phyloP scores from a whole-genome alignment of 2,888 invertebrate genomes.

The Napeogenes inachia region DNA sequence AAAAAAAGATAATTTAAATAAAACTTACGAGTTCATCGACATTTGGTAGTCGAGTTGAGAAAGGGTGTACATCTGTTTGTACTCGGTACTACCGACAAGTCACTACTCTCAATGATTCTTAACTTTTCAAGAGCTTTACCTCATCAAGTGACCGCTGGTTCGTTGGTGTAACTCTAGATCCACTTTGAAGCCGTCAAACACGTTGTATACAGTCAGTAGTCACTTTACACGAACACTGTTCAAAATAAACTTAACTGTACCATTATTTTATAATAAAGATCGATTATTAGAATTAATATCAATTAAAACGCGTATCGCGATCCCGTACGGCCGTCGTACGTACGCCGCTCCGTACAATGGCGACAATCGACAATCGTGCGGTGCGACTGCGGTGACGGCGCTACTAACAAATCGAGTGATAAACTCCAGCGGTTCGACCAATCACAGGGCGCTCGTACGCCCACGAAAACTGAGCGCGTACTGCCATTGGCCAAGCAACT shows the following conservation, averaged over 20 bases:
- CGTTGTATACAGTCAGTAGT: slow-evolving; percentile 43
- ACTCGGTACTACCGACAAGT: slow-evolving; percentile 6
- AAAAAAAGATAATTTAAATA: slow-evolving; percentile 9
- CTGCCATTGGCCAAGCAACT: slow-evolving; percentile 73
- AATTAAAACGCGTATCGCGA: slow-evolving; percentile 55
- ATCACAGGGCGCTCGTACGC: slow-evolving; percentile 62
- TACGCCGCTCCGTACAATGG: slow-evolving; percentile 70
- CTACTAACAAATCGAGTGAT: slow-evolving; percentile 73
- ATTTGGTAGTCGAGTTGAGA: slow-evolving; percentile 13
- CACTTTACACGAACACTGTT: slow-evolving; percentile 50
- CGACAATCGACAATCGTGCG: slow-evolving; percentile 75
- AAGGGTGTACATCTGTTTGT: slow-evolving; percentile 6
- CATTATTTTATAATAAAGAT: slow-evolving; percentile 46
- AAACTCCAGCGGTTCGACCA: slow-evolving; percentile 62
- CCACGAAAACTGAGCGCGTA: slow-evolving; percentile 63
- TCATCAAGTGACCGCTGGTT: slow-evolving; percentile 86
- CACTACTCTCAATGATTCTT: slow-evolving; percentile 22
- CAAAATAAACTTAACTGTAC: slow-evolving; percentile 39
- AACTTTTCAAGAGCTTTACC: slow-evolving; percentile 55
- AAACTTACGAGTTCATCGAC: slow-evolving; percentile 47
- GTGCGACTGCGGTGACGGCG: slow-evolving; percentile 69
- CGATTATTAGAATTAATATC: slow-evolving; percentile 55
- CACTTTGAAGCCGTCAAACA: slow-evolving; percentile 78
- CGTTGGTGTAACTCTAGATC: slow-evolving; percentile 87
- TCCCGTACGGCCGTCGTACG: slow-evolving; percentile 46